Percentiles rank a stretch among this genome's conserved stretches.
Evolutionary conservation across 2,797 vertebrate genomes (phyloP).

Genomic region (Acanthornis magna): DNA sequence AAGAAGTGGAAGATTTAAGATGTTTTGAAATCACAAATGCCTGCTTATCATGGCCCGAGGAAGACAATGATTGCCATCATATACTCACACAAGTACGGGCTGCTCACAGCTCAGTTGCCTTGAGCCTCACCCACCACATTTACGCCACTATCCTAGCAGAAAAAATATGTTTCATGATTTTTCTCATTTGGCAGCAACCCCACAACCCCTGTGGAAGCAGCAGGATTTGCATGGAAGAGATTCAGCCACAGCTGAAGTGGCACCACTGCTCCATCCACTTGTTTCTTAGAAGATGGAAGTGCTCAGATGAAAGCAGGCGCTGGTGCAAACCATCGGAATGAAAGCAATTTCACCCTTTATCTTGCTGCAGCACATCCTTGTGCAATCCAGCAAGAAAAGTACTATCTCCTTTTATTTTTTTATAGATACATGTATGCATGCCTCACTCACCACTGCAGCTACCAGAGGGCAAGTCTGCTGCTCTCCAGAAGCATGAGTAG

Average conservation of each 20-base stretch:
- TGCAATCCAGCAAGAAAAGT: background rate
- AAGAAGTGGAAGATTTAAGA: background rate
- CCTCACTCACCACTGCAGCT: background rate
- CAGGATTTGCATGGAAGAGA: background rate
- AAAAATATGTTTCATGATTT: background rate
- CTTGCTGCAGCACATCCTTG: background rate
- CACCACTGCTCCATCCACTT: background rate
- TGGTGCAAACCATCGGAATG: background rate
- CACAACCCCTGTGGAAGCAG: background rate
- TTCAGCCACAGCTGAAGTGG: background rate
- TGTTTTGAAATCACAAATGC: background rate
- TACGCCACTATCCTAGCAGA: background rate
- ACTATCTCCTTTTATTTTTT: background rate
- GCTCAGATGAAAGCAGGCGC: background rate
- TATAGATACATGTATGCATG: too few relatives aligned
- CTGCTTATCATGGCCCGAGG: accelerated
- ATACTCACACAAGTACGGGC: background rate
- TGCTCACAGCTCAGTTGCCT: background rate
- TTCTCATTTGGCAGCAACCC: background rate
- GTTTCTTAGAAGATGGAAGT: background rate
- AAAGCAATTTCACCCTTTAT: background rate
- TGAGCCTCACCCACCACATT: background rate
- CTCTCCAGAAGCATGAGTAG: background rate
- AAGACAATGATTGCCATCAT: accelerated
- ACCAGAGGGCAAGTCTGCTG: background rate